Evolutionary conservation across 1,140 invertebrate genomes (phyloP).

Genomic region (Zeugodacus cucurbitae): DNA sequence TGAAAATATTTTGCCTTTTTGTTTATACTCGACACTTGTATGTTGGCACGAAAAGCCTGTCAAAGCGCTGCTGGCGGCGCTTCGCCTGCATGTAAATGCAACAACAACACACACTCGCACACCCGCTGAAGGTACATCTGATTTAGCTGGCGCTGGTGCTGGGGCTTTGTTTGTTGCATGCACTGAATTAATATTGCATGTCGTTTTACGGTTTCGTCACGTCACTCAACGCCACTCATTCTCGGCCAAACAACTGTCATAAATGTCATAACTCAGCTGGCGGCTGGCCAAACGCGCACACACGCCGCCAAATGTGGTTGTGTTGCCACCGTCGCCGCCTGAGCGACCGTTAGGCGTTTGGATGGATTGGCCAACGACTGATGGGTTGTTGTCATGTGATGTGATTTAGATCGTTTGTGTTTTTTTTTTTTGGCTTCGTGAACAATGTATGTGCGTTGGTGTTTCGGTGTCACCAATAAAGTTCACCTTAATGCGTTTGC

Average conservation of each 20-base stretch:
- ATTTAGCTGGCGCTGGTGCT: background rate
- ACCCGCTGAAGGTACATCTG: background rate
- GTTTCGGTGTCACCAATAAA: background rate
- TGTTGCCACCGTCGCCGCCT: no score
- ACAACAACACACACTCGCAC: background rate
- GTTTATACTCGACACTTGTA: background rate
- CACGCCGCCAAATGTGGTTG: background rate
- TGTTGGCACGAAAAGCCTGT: background rate
- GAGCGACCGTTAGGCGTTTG: background rate
- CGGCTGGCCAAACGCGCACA: background rate
- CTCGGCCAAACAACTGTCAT: slow-evolving; percentile 23
- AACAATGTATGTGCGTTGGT: background rate
- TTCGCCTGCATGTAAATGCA: background rate
- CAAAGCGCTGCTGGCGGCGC: background rate
- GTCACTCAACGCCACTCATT: slow-evolving; percentile 29
- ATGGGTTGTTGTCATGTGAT: background rate
- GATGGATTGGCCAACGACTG: no score
- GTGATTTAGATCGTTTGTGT: background rate
- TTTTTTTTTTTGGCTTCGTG: background rate
- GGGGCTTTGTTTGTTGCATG: slow-evolving; percentile 21
- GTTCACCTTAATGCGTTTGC: background rate
- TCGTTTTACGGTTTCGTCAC: slow-evolving; percentile 15
- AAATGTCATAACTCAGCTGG: slow-evolving; percentile 32
- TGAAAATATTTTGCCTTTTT: background rate
- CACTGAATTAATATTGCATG: slow-evolving; percentile 24